Evolutionary conservation across 1,140 invertebrate species (phyloP).

Genomic region (Cotesia typhae): DNA sequence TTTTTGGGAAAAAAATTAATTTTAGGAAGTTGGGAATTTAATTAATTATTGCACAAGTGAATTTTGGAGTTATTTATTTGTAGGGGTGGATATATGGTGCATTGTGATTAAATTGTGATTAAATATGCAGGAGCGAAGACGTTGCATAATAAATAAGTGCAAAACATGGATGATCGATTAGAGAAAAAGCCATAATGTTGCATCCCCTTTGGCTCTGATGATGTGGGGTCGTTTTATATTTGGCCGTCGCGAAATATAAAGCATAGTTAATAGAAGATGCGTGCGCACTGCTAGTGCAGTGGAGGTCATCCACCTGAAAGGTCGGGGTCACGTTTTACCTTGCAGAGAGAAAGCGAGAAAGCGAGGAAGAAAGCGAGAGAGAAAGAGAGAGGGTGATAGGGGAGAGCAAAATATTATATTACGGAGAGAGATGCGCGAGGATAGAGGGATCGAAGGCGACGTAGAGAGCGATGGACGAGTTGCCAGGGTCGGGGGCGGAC

Average conservation of each 20-base stretch:
- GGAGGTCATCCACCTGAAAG: constrained; percentile 67
- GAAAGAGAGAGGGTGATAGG: not conserved
- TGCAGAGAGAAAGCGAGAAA: constrained; percentile 34
- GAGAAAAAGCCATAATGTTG: constrained; percentile 13
- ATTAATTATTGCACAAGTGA: too few species aligned
- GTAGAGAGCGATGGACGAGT: constrained; percentile 38
- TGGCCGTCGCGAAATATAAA: constrained; percentile 30
- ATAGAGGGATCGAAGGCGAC: constrained; percentile 43
- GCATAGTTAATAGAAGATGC: constrained; percentile 45
- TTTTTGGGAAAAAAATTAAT: too few species aligned
- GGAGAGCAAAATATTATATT: constrained; percentile 11
- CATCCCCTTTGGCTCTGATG: constrained; percentile 25
- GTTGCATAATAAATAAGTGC: constrained; percentile 5
- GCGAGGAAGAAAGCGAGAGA: constrained; percentile 1
- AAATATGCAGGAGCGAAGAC: too few species aligned
- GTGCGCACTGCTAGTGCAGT: constrained; percentile 59
- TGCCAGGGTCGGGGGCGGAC: constrained; percentile 31
- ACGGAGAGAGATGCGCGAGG: constrained; percentile 1
- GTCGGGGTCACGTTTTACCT: constrained; percentile 64
- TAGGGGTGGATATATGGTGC: not conserved
- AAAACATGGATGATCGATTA: constrained; percentile 24
- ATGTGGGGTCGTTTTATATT: constrained; percentile 14
- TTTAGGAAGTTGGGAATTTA: too few species aligned
- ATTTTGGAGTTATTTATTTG: not conserved
- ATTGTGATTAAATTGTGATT: too few species aligned